phyloP scores from a whole-genome alignment of 2,797 vertebrate genomes.

The Anas flavirostris region DNA sequence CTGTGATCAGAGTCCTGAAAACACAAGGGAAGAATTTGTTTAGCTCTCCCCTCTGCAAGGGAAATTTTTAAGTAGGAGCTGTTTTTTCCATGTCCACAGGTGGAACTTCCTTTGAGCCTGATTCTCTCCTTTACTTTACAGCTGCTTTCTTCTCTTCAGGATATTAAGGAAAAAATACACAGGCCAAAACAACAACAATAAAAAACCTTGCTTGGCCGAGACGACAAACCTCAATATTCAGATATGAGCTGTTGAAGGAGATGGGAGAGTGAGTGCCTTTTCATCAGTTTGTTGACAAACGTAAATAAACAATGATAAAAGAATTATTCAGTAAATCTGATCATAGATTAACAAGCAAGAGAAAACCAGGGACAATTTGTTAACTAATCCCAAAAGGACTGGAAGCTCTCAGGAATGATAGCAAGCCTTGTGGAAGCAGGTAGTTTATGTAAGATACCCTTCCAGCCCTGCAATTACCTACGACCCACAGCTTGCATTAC shows the following conservation, averaged over 20 bases:
- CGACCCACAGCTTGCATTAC: background rate
- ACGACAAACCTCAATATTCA: background rate
- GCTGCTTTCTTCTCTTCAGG: background rate
- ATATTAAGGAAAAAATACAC: background rate
- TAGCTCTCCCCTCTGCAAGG: background rate
- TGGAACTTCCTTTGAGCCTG: background rate
- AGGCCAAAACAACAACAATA: background rate
- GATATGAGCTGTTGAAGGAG: background rate
- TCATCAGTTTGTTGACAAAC: background rate
- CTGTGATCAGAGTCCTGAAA: background rate
- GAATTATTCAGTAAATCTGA: background rate
- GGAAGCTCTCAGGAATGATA: background rate
- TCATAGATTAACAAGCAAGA: background rate
- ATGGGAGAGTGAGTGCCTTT: background rate
- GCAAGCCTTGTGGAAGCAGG: background rate
- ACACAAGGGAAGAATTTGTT: background rate
- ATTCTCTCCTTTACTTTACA: background rate
- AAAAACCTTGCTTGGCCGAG: background rate
- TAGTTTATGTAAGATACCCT: background rate
- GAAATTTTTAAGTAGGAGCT: background rate
- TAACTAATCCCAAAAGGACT: background rate
- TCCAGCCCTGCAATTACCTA: background rate
- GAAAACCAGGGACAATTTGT: background rate
- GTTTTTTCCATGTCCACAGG: background rate
- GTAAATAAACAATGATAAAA: background rate